Conservation (phyloP, 2,888 invertebrate genomes). For the Gymnosoma rotundatum region DNA sequence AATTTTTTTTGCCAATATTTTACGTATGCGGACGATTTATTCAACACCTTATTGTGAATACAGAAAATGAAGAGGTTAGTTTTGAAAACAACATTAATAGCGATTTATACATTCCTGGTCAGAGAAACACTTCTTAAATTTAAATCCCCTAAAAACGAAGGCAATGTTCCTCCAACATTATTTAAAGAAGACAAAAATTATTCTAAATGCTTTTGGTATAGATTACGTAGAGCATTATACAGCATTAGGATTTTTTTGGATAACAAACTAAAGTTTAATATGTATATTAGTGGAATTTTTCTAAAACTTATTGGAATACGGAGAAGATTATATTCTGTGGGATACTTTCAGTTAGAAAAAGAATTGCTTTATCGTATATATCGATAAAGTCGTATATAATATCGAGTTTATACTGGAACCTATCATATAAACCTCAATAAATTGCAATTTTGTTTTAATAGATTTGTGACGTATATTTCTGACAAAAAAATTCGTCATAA, state of each 20-base stretch:
- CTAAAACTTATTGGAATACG: neutral
- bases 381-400: too few relatives aligned
- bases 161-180: neutral
- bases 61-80: neutral
- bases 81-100: too few relatives aligned
- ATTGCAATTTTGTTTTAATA: neutral
- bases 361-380: neutral
- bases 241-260: neutral
- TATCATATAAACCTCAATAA: neutral
- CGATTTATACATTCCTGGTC: neutral
- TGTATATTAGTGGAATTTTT: neutral
- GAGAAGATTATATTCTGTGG: neutral
- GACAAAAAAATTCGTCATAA: too few relatives aligned
- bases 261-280: neutral
- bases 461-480: too few relatives aligned
- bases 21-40: neutral
- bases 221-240: conserved; percentile 6
- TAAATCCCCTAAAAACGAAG: neutral
- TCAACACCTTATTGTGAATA: neutral
- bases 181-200: neutral
- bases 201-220: neutral
- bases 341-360: neutral
- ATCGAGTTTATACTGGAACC: neutral
- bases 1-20: neutral
- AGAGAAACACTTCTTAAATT: neutral